Percentiles rank a stretch among this genome's conserved stretches.
These are phyloP conservation scores for Hippocampus barbouri DNA, from an alignment of 2,113 vertebrate species.

Conservation along the genomic window DNA sequence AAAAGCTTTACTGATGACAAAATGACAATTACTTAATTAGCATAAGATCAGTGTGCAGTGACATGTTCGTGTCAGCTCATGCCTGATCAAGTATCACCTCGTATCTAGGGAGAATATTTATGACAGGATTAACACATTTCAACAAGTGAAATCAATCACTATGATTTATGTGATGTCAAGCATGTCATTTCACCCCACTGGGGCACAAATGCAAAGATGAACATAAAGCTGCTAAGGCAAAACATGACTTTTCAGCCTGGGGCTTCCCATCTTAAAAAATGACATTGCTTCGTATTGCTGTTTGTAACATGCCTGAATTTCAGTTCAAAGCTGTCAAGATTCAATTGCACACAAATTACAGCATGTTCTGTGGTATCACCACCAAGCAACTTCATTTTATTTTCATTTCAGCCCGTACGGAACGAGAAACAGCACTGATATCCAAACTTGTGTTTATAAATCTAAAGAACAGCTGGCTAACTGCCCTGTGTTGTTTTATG, in stretches of 20 bases:
- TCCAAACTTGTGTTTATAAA: slow-evolving; percentile 6
- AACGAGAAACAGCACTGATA: slow-evolving; percentile 20
- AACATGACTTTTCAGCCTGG: not conserved
- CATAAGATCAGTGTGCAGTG: too few relatives aligned
- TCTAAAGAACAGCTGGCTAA: slow-evolving; percentile 1
- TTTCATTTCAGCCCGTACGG: slow-evolving; percentile 16
- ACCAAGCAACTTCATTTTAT: slow-evolving; percentile 14
- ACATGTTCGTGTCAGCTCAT: not conserved
- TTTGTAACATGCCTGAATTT: slow-evolving; percentile 2
- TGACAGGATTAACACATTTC: not conserved
- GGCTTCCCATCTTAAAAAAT: slow-evolving; percentile 4
- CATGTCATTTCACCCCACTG: not conserved
- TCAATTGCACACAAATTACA: slow-evolving; percentile 16
- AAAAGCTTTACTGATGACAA: not conserved
- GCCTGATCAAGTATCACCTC: not conserved
- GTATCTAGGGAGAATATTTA: not conserved
- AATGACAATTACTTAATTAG: not conserved
- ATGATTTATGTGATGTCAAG: not conserved
- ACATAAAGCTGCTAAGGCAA: not conserved
- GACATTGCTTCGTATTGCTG: slow-evolving; percentile 4
- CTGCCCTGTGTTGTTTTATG: slow-evolving; percentile 11
- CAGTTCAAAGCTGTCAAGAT: slow-evolving; percentile 10
- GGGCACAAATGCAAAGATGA: not conserved
- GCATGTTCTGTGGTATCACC: slow-evolving; percentile 1
- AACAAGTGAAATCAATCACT: slow-evolving; percentile 3